Evolutionary conservation across 2,888 invertebrate genomes (phyloP).

Genomic region (Brenthis ino): DNA sequence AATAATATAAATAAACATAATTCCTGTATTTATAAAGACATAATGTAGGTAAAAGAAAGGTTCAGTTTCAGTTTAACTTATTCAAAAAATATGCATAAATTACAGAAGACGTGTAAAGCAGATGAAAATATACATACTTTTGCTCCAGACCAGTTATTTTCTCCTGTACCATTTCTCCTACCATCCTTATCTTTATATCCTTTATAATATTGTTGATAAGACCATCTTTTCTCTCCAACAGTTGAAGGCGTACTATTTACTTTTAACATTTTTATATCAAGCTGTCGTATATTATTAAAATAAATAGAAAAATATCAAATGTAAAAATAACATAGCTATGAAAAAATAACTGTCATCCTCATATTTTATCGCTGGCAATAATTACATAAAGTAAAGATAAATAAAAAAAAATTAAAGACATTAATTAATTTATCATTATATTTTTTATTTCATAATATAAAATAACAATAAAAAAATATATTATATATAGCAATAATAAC

Average conservation of each 20-base stretch:
- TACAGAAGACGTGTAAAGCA: not conserved
- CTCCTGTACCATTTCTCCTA: slow-evolving; percentile 52
- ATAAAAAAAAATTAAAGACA: no score
- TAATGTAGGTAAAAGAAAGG: no score
- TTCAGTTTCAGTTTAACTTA: not conserved
- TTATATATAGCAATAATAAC: no score
- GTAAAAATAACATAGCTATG: not conserved
- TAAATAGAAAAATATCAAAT: not conserved
- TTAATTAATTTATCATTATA: no score
- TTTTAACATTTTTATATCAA: slow-evolving; percentile 18
- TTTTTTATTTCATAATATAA: no score
- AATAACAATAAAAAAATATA: no score
- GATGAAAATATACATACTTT: slow-evolving; percentile 48
- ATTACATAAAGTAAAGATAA: no score
- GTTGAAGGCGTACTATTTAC: slow-evolving; percentile 19
- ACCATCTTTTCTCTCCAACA: slow-evolving; percentile 50
- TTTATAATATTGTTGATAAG: slow-evolving; percentile 61
- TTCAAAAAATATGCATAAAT: no score
- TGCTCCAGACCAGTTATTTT: slow-evolving; percentile 63
- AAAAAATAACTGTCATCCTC: not conserved
- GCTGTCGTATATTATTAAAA: slow-evolving; percentile 1
- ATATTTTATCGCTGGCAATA: no score
- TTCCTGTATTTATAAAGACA: no score
- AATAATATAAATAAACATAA: not conserved
- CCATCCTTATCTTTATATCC: slow-evolving; percentile 60